Conservation (phyloP, 2,113 vertebrate species). For the Aspidoscelis tigris region DNA sequence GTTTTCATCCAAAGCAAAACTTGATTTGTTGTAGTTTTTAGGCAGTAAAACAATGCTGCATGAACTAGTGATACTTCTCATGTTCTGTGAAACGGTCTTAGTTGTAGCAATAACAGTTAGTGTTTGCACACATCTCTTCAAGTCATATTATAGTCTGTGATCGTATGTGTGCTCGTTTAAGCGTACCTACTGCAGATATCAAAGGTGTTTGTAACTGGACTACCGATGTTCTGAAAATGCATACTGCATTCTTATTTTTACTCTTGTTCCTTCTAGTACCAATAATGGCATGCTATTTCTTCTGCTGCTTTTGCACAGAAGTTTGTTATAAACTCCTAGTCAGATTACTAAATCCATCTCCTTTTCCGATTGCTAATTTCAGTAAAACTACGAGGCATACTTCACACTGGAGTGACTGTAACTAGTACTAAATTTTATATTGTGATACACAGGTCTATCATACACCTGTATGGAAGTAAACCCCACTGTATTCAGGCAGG, state of each 20-base stretch:
- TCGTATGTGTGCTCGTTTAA: background rate
- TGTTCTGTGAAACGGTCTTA: background rate
- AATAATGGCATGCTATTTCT: background rate
- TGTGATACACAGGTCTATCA: background rate
- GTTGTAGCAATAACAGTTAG: background rate
- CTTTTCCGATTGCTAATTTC: background rate
- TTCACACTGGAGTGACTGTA: background rate
- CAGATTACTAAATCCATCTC: background rate
- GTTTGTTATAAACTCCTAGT: background rate
- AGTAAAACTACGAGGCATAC: background rate
- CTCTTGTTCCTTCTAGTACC: background rate
- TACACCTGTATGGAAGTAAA: background rate
- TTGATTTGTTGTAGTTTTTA: background rate
- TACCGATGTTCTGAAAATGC: accelerated
- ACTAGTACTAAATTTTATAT: background rate
- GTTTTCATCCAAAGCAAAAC: accelerated
- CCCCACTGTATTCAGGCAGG: background rate
- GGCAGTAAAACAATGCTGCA: accelerated
- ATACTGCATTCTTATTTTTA: background rate
- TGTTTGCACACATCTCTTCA: background rate
- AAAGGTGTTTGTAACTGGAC: background rate
- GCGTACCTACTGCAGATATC: background rate
- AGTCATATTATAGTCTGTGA: accelerated
- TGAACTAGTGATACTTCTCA: background rate
- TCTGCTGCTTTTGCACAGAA: background rate